Evolutionary conservation across 2,797 vertebrate genomes (phyloP), one percentile per base, ranked within the genome.

Genomic region (Hafferia zeledoni): DNA sequence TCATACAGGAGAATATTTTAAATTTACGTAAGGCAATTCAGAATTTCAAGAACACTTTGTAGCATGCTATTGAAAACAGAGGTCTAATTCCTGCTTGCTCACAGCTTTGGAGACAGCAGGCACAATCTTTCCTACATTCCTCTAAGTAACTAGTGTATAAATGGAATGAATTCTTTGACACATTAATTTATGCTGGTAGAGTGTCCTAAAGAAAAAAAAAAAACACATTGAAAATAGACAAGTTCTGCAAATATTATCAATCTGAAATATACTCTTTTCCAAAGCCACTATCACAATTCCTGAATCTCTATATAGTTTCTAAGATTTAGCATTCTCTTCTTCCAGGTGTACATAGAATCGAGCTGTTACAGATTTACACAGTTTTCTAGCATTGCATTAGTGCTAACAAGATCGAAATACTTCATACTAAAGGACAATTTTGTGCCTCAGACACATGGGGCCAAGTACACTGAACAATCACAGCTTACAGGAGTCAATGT

Each of bases 381-480:
- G 12, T 6, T 78, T 87, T 77, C 49, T 64, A 61, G 37, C 18
- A 76, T 56, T 76, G 8, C 12, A 18, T 7, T 8, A n/a, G 14
- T 25, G 33, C 20, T 91, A 80, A 85, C 10, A 72, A 88, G 55
- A 75, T 63, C 46, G 52, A 52, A 86, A 72, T 80, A 53, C 37
- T 90, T 94, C 39, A 55, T 56, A n/a, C 15, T 47, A 78, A 89
- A 69, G 57, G 39, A 28, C 33, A 92, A 63, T 19, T 33, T 67
- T 92, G 28, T 89, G 75, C 39, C 50, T 94, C 46, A 71, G 57
- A 68, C 55, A 89, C n/a, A 37, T 84, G 71, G 18, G 43, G n/a
- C 64, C 44, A 89, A 65, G 80, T 92, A 88, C 64, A 68, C n/a
- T 55, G 92, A 71, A 74, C 60, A 89, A 87, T 85, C 86, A 80